A percentile compares a stretch with the other conserved stretches of the same genome.
These are phyloP conservation scores for Lagria hirta DNA, from an alignment of 2,888 invertebrate species.

Conservation along the genomic window DNA sequence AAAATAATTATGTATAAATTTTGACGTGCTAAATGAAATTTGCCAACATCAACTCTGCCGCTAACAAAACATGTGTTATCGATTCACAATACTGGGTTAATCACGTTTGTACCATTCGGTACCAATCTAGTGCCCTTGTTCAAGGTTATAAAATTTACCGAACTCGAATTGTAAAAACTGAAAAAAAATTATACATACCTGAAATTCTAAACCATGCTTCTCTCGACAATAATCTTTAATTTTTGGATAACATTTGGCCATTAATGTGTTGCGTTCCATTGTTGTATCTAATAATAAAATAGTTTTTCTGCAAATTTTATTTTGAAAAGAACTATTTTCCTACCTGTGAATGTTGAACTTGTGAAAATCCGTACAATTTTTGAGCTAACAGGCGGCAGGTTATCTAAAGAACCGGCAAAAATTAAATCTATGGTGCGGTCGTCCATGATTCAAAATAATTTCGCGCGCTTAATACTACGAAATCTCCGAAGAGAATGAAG, in stretches of 20 bases:
- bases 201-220: slow-evolving; percentile 96
- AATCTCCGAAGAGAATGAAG: too few species aligned
- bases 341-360: slow-evolving; percentile 97
- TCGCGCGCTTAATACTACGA: too few species aligned
- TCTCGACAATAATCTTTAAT: slow-evolving; percentile 96
- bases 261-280: slow-evolving; percentile 93
- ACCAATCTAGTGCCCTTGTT: slow-evolving; percentile 12
- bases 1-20: too few species aligned
- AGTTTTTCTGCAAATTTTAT: slow-evolving; percentile 3
- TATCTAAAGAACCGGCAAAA: slow-evolving; percentile 83
- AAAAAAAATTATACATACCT: slow-evolving; percentile 63
- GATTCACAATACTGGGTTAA: slow-evolving; percentile 6
- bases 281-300: slow-evolving; percentile 76
- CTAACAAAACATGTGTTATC: slow-evolving; percentile 6
- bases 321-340: slow-evolving; percentile 25
- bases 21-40: too few species aligned
- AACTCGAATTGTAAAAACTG: too few species aligned
- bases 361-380: slow-evolving; percentile 98
- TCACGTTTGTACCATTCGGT: slow-evolving; percentile 10
- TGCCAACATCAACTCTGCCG: not conserved
- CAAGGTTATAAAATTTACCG: slow-evolving; percentile 7
- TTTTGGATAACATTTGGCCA: slow-evolving; percentile 97
- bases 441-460: slow-evolving; percentile 80
- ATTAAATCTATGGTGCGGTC: slow-evolving; percentile 88
- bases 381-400: slow-evolving; percentile 92